Base-by-base conservation (phyloP, 2,797 vertebrate species). In the Knipowitschia caucasica region DNA sequence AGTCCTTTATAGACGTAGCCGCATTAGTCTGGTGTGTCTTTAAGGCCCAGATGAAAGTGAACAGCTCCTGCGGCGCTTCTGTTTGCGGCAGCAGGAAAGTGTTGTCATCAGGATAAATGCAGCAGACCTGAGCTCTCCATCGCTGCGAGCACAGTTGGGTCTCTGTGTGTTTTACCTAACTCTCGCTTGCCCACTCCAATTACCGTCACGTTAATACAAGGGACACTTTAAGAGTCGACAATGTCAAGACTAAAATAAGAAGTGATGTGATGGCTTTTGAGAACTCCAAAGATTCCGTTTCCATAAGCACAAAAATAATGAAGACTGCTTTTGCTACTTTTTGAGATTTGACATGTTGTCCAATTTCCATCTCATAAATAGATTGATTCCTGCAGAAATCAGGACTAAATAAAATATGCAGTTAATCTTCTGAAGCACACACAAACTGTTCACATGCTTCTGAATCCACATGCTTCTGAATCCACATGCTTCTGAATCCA, bases 21-120 rank as follows among this genome's bases (percentile, higher is more conserved):
- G 51, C 26, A 57, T 71, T 76, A 80, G 66, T 69, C 77, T 67
- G 61, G 44, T 50, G 34, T 60, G 69, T 60, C 69, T 67, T 64
- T 66, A 69, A 66, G 50, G 58, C 54, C 62, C 4, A 43, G 42
- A 75, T 70, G 64, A 72, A 62, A 71, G 62, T 57, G 26, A 59
- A 50, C 30, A 49, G 36, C 9, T 68, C 70, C 57, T 30, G 39
- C 8, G 71, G 67, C 59, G 53, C 14, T 18, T 44, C 58, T 57
- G 56, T 73, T 69, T 17, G 39, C 43, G 56, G 39, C 39, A 61
- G 70, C 71, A 7, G 0, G 36, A 60, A 57, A 50, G 31, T 51
- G 54, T 53, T 47, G 36, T 63, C 53, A 69, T 61, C 34, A n/a
- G 55, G 50, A 62, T 62, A 74, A 52, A 59, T 11, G 45, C 42